Conservation (phyloP, 2,888 invertebrate genomes). For the Herminia tarsipennalis region DNA sequence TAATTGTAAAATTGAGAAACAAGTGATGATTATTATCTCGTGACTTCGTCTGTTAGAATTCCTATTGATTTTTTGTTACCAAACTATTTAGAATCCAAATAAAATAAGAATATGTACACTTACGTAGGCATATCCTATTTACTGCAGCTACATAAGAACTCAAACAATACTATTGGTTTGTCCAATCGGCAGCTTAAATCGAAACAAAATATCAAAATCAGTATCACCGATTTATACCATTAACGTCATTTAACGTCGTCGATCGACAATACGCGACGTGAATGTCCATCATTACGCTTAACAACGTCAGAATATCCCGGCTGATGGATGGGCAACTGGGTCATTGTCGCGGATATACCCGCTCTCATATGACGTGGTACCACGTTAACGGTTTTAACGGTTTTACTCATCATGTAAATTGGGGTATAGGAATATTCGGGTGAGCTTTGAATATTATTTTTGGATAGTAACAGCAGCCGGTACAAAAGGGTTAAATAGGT, state of each 20-base stretch:
- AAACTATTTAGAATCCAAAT: no score
- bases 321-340: slow-evolving; percentile 14
- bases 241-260: slow-evolving; percentile 1
- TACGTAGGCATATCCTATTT: no score
- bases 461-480: not conserved
- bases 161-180: not conserved
- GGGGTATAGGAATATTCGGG: not conserved
- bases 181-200: not conserved
- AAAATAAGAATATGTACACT: no score
- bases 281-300: slow-evolving; percentile 10
- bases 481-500: not conserved
- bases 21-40: no score
- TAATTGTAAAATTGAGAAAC: no score
- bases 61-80: no score
- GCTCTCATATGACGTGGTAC: slow-evolving; percentile 4
- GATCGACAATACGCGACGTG: not conserved
- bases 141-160: not conserved
- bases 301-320: slow-evolving; percentile 13
- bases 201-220: not conserved
- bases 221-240: not conserved
- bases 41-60: no score
- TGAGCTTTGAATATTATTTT: not conserved
- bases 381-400: slow-evolving; percentile 2
- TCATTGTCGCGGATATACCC: slow-evolving; percentile 22
- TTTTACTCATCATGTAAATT: not conserved